phyloP scores from a whole-genome alignment of 2,888 invertebrate species.

The Hanleya hanleyi region DNA sequence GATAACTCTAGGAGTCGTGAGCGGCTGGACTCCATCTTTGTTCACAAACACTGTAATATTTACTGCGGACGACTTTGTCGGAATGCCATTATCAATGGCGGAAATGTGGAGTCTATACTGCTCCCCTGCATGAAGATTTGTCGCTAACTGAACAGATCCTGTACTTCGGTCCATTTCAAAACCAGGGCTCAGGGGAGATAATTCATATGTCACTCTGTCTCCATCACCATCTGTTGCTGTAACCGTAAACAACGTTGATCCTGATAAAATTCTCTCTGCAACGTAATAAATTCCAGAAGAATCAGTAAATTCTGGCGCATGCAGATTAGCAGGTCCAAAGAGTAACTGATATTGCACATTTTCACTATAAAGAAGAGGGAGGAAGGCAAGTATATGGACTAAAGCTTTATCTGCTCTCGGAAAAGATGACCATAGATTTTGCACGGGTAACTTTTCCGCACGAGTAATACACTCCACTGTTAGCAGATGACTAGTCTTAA shows the following conservation, averaged over 20 bases:
- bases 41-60: constrained; percentile 14
- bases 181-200: background rate
- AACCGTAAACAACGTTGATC: background rate
- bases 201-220: constrained; percentile 6
- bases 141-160: constrained; percentile 2
- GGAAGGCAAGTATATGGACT: background rate
- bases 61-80: constrained; percentile 7
- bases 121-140: background rate
- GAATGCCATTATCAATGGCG: constrained; percentile 24
- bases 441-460: background rate
- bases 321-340: background rate
- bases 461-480: background rate
- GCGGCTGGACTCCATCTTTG: background rate
- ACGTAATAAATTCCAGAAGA: background rate
- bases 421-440: background rate
- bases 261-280: background rate
- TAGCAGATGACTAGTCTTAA: background rate
- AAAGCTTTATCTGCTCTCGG: background rate
- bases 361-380: background rate
- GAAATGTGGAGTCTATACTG: background rate
- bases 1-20: background rate
- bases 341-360: constrained; percentile 2
- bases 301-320: background rate
- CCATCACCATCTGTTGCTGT: constrained; percentile 23
- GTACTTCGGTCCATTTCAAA: constrained; percentile 11